These are phyloP conservation scores for Sturmia bella DNA, from an alignment of 2,888 invertebrate genomes.

Conservation along the genomic window DNA sequence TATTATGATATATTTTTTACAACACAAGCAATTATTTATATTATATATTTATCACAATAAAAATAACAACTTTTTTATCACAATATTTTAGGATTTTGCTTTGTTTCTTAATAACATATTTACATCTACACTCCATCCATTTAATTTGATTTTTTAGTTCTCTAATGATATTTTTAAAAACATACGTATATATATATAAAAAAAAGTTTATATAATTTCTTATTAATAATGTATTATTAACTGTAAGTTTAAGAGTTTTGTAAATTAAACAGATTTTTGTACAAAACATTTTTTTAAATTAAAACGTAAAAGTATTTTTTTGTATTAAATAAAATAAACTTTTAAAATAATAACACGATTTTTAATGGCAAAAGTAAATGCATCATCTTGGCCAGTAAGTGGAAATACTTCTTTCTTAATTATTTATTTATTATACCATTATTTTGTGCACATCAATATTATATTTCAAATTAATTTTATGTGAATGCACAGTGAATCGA, in stretches of 20 bases:
- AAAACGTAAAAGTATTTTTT: constrained; percentile 55
- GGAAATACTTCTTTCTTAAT: neutral
- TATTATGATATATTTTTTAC: too few relatives aligned
- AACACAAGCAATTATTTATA: neutral
- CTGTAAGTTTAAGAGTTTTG: constrained; percentile 67
- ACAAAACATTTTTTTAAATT: constrained; percentile 62
- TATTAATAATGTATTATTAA: constrained; percentile 61
- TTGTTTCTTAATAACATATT: constrained; percentile 17
- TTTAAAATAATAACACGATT: constrained; percentile 33
- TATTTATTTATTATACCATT: too few relatives aligned
- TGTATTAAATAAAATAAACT: constrained; percentile 58
- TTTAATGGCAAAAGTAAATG: neutral
- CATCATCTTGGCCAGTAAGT: too few relatives aligned
- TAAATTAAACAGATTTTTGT: constrained; percentile 66
- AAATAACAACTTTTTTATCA: constrained; percentile 6
- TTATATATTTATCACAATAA: constrained; percentile 24
- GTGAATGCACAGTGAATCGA: too few relatives aligned
- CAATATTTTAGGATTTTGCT: neutral
- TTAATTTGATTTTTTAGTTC: constrained; percentile 35
- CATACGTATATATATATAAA: neutral
- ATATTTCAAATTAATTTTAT: too few relatives aligned
- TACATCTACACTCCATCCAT: constrained; percentile 53
- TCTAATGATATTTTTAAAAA: constrained; percentile 9
- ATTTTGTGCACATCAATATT: too few relatives aligned
- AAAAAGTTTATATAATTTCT: constrained; percentile 39